Evolutionary conservation across 2,797 vertebrate species (phyloP).

Genomic region (Siniperca undulata): DNA sequence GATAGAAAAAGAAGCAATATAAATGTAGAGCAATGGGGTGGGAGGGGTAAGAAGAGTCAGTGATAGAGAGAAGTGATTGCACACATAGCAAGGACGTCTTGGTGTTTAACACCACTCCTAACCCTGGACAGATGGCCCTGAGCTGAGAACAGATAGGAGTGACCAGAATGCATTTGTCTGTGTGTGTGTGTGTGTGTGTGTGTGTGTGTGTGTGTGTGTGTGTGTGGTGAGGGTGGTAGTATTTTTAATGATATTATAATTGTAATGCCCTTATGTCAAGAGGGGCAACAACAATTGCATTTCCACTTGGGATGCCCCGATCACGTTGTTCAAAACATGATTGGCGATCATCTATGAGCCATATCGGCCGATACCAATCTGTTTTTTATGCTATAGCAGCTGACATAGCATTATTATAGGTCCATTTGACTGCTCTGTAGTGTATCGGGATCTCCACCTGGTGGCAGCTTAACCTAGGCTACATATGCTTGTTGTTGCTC

Average conservation of each 20-base stretch:
- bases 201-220: neutral
- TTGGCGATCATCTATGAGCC: no score
- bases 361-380: no score
- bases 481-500: no score
- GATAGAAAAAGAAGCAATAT: constrained; percentile 19
- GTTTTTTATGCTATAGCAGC: no score
- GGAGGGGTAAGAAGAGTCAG: constrained; percentile 15
- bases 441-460: no score
- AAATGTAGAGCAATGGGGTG: neutral
- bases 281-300: neutral
- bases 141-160: constrained; percentile 45
- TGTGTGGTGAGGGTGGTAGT: no score
- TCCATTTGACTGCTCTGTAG: no score
- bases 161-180: constrained; percentile 35
- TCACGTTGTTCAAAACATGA: no score
- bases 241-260: constrained; percentile 1
- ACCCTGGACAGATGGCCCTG: constrained; percentile 64
- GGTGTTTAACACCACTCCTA: constrained; percentile 60
- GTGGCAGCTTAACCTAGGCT: no score
- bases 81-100: constrained; percentile 53
- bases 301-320: neutral
- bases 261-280: neutral
- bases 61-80: constrained; percentile 43
- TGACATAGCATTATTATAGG: no score
- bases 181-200: constrained; percentile 2